Percentiles rank a stretch among this genome's conserved stretches.
Conservation (phyloP, 2,797 vertebrate species). For the Intellagama lesueurii region DNA sequence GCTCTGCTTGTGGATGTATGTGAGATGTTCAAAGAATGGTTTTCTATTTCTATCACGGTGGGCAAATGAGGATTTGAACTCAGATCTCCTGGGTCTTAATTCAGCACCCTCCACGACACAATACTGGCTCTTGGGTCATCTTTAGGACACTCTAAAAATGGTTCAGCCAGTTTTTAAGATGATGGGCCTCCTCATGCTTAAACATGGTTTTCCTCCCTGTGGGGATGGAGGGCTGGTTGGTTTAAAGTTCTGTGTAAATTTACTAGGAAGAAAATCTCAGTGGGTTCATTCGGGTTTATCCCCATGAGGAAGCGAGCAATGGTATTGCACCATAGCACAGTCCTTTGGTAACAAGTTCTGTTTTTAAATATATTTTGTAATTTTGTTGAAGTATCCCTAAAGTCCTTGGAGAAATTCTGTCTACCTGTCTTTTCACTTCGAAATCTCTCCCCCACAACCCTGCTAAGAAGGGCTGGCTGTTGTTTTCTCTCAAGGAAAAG, state of each 20-base stretch:
- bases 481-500: too few species aligned
- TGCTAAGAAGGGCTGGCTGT: neutral
- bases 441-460: neutral
- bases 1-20: too few species aligned
- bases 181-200: conserved; percentile 31
- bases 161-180: conserved; percentile 2
- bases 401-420: neutral
- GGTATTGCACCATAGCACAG: neutral
- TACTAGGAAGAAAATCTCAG: neutral
- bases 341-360: neutral
- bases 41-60: too few species aligned
- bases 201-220: conserved; percentile 24
- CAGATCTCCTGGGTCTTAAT: too few species aligned
- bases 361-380: neutral
- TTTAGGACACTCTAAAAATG: conserved; percentile 19
- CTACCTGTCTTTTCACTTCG: neutral
- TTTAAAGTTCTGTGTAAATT: neutral
- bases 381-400: neutral
- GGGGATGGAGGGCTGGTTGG: neutral
- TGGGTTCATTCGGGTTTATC: neutral
- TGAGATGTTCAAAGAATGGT: too few species aligned
- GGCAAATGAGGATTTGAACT: too few species aligned
- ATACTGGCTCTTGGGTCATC: conserved; percentile 1
- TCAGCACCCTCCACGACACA: too few species aligned
- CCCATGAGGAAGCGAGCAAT: neutral